Evolutionary conservation across 2,113 vertebrate genomes (phyloP), one percentile per base, ranked within the genome.

Genomic region (Gallinago undulata): DNA sequence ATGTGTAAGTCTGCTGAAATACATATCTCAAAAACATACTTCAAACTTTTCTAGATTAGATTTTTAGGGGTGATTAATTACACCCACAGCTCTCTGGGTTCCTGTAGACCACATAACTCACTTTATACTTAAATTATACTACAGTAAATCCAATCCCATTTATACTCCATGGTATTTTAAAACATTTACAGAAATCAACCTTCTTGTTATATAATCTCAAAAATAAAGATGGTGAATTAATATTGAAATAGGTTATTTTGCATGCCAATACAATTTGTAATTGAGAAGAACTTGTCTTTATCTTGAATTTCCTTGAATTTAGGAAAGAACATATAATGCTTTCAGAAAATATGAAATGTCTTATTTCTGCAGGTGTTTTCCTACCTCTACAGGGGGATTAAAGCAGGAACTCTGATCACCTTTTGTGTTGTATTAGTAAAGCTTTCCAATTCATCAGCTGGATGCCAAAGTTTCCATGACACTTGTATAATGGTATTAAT

Each of bases 381-480:
- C 45, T 94, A 13, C 22, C 6, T 43, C 19, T 59, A 30, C 60
- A 39, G 31, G 14, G 16, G 35, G 48, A 94, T 89, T 92, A 43
- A 68, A 68, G 24, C 57, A 93, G 48, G 45, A 82, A 87, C 51
- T 90, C 31, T 93, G 70, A 94, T 63, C 30, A 81, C 12, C 37
- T 92, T 95, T 96, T 81, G 30, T 92, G 27, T 82, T 81, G 23
- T 81, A 76, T 77, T 96, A 89, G 62, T 94, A 94, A 95, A 94
- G 45, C 14, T 66, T 59, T 94, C 81, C 55, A 75, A 67, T 87
- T 92, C 4, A 17, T 74, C 59, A 74, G 45, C 24, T 90, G 45
- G 45, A 84, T 91, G 35, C 24, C 57, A 66, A 82, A 55, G 70
- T 84, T 91, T 92, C 19, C 12, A 75, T 90, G 79, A 67, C 83